These are phyloP conservation scores for Dysdera silvatica DNA, from an alignment of 1,140 invertebrate species.

Conservation along the genomic window DNA sequence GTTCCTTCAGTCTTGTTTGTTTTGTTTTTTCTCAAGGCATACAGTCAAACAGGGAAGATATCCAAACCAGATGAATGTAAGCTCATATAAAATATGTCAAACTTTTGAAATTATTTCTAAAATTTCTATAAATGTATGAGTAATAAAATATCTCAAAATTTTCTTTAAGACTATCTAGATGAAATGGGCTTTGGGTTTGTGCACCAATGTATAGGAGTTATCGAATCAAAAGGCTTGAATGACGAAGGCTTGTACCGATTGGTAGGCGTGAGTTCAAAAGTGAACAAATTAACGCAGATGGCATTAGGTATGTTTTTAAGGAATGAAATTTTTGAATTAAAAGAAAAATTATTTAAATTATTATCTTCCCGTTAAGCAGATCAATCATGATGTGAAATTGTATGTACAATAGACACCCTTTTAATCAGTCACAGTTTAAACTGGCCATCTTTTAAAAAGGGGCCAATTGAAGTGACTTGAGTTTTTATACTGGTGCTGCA, in stretches of 20 bases:
- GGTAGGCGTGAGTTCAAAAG: slow-evolving; percentile 89
- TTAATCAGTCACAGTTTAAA: no score
- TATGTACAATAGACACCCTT: no score
- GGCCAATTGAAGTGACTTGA: no score
- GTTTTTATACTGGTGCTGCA: no score
- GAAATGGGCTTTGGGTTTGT: slow-evolving; percentile 83
- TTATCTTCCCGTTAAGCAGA: no score
- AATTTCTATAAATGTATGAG: background rate
- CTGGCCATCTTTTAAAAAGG: no score
- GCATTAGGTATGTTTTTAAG: slow-evolving; percentile 43
- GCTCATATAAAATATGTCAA: background rate
- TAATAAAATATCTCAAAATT: background rate
- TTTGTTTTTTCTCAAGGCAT: slow-evolving; percentile 35
- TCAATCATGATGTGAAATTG: no score
- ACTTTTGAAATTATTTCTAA: background rate
- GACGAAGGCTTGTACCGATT: slow-evolving; percentile 89
- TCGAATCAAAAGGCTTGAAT: slow-evolving; percentile 79
- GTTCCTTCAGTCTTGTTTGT: background rate
- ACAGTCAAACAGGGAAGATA: slow-evolving; percentile 44
- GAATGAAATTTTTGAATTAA: background rate
- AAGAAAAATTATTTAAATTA: no score
- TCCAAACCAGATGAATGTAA: slow-evolving; percentile 52
- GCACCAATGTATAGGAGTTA: slow-evolving; percentile 65
- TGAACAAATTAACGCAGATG: slow-evolving; percentile 66
- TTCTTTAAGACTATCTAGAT: slow-evolving; percentile 54